Conservation (phyloP, 2,888 invertebrate species). For the Aporophyla nigra region DNA sequence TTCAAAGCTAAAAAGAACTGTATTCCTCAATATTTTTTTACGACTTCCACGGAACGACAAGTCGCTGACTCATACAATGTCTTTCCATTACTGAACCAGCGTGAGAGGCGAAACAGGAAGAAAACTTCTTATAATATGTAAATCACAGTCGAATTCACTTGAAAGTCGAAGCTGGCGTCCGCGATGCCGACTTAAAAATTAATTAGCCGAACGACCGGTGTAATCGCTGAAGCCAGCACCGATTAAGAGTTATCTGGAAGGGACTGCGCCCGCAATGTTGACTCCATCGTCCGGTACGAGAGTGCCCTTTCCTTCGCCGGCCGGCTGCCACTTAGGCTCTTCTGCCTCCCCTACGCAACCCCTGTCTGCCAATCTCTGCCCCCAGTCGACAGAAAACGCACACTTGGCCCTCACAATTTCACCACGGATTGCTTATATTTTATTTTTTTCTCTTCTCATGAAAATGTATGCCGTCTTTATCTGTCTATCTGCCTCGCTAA, state of each 20-base stretch:
- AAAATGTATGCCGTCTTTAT: constrained; percentile 87
- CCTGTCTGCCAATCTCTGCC: constrained; percentile 79
- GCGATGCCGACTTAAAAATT: constrained; percentile 90
- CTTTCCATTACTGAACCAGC: constrained; percentile 27
- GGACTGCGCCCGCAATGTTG: constrained; percentile 77
- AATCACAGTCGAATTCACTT: constrained; percentile 85
- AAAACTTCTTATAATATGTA: constrained; percentile 80
- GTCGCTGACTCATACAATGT: constrained; percentile 39
- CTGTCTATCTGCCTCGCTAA: constrained; percentile 84
- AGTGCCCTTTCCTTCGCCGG: constrained; percentile 75
- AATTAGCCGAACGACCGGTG: constrained; percentile 90
- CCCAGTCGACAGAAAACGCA: constrained; percentile 80
- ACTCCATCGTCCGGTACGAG: constrained; percentile 74
- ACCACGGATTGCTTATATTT: constrained; percentile 80
- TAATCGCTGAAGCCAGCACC: constrained; percentile 86
- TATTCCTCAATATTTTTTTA: constrained; percentile 42
- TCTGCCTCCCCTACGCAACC: constrained; percentile 64
- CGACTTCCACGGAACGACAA: constrained; percentile 29
- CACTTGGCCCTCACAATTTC: constrained; percentile 81
- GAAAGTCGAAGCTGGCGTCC: constrained; percentile 82
- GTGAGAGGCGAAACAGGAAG: constrained; percentile 57
- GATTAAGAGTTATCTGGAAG: constrained; percentile 83
- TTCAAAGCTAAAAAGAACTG: constrained; percentile 26
- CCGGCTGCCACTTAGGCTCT: constrained; percentile 75
- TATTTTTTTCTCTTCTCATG: constrained; percentile 82